These are phyloP conservation scores for Erebia aethiops DNA, from an alignment of 2,888 invertebrate genomes.

Conservation along the genomic window DNA sequence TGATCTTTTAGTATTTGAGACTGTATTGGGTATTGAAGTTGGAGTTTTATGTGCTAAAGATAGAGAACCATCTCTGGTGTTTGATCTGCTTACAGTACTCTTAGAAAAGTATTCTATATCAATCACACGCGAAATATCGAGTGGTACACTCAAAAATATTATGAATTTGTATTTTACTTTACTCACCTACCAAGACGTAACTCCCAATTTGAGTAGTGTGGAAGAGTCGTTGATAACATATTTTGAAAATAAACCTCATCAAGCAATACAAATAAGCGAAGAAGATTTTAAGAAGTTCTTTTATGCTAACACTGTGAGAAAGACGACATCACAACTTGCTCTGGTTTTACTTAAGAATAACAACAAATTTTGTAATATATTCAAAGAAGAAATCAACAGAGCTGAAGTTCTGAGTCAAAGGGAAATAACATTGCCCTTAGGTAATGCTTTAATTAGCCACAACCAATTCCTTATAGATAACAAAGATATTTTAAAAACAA, in stretches of 20 bases:
- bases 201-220: constrained; percentile 76
- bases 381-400: constrained; percentile 71
- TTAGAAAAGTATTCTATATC: constrained; percentile 73
- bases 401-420: constrained; percentile 81
- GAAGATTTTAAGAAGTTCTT: constrained; percentile 82
- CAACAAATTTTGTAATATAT: constrained; percentile 67
- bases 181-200: constrained; percentile 63
- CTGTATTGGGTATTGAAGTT: constrained; percentile 61
- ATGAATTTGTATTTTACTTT: constrained; percentile 72
- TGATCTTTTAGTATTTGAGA: constrained; percentile 68
- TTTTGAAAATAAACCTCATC: constrained; percentile 84
- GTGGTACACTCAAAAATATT: constrained; percentile 63
- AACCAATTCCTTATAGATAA: constrained; percentile 64
- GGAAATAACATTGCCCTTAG: constrained; percentile 85
- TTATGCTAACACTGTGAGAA: constrained; percentile 75
- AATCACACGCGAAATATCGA: constrained; percentile 56
- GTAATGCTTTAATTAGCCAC: constrained; percentile 75
- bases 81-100: constrained; percentile 74
- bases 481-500: constrained; percentile 71
- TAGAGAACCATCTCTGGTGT: constrained; percentile 76
- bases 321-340: constrained; percentile 83
- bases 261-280: constrained; percentile 72
- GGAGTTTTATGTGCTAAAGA: constrained; percentile 65
- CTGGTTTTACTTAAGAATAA: constrained; percentile 82
- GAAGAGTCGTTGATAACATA: constrained; percentile 82